Conservation (phyloP, 1,140 invertebrate genomes). For the Reticulitermes speratus region DNA sequence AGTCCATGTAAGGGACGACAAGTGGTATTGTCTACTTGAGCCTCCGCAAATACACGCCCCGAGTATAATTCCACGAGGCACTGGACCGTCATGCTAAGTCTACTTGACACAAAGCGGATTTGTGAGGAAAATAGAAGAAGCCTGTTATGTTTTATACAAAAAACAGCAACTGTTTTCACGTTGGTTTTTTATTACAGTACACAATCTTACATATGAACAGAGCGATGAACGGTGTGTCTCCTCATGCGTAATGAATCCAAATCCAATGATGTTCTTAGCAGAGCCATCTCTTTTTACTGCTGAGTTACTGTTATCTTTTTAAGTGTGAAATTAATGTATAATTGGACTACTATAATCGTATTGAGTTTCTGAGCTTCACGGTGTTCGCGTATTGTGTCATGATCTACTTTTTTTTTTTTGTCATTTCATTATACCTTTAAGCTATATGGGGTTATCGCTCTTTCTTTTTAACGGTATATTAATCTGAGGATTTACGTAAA, state of each 20-base stretch:
- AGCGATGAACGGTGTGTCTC: background rate
- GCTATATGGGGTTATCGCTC: background rate
- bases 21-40: background rate
- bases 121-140: slow-evolving; percentile 11
- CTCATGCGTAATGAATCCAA: background rate
- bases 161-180: slow-evolving; percentile 8
- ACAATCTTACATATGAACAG: slow-evolving; percentile 4
- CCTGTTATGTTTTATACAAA: background rate
- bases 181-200: slow-evolving; percentile 9
- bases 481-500: background rate
- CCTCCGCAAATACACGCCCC: background rate
- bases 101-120: slow-evolving; percentile 6
- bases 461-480: background rate
- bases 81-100: background rate
- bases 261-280: slow-evolving; percentile 1
- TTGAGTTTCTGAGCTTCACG: slow-evolving; percentile 4
- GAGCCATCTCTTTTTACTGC: background rate
- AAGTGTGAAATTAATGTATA: slow-evolving; percentile 20
- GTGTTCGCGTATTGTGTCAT: slow-evolving; percentile 14
- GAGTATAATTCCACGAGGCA: background rate
- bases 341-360: slow-evolving; percentile 4
- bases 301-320: background rate
- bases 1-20: background rate
- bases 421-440: background rate
- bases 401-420: background rate